Evolutionary conservation across 23 tunicate species (phyloP), one percentile per base, ranked within the genome.

Genomic region (Trididemnum miniatum): DNA sequence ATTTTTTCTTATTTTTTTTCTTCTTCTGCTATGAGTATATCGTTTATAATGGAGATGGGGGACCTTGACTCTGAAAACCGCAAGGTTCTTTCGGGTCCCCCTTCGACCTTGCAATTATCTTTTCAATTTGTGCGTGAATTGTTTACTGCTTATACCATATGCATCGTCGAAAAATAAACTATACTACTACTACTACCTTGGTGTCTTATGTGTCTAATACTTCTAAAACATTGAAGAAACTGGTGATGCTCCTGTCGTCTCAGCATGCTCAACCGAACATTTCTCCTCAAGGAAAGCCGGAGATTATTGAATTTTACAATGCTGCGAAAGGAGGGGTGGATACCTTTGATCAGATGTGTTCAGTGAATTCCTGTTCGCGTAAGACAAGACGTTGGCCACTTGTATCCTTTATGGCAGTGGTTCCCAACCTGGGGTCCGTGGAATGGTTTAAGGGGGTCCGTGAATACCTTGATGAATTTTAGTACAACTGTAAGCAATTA

Each of bases 351-450:
- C 69, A 62, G 28, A 62, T 62, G 69, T 15, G 25, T 62, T 62
- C 27, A 7, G 23, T 23, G 5, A 23, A 20, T 62, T 62, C 27
- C 69, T 23, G 27, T 62, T 62, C 69, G 27, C 69, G 69, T 27
- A 62, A 62, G 69, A 62, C 69, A 20, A 62, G 28, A 62, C 69
- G 69, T 62, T 62, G 69, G 28, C 69, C 69, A 23, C 69, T 62
- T 23, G 69, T 20, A 62, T 23, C 54, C 9, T 44, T 44, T 44
- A 44, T 9, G 15, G 9, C 54, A 7, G 54, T 44, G 54, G 9
- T 44, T 44, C 54, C 54, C 54, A 44, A 44, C 54, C 54, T n/a
- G 15, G 54, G 54, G 54, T 44, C 54, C 54, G 54, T 44, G 54
- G 12, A 44, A 44, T 7, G 54, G 12, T 44, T 44, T 9, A 9